Conservation (phyloP, 2,888 invertebrate genomes). For the Leptopilina drosophilae region DNA sequence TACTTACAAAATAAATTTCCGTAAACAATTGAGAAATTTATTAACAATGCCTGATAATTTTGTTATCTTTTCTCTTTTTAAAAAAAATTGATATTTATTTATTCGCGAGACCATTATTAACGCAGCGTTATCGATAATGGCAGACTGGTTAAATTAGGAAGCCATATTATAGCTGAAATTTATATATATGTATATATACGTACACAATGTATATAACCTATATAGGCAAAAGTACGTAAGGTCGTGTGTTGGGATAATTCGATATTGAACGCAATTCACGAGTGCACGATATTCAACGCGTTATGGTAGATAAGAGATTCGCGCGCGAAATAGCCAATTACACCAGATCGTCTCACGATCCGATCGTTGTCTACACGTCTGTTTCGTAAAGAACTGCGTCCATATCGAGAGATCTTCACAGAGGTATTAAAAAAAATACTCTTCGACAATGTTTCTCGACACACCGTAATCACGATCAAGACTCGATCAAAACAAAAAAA, state of each 20-base stretch:
- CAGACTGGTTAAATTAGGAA: too few relatives aligned
- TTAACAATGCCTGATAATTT: too few relatives aligned
- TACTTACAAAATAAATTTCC: too few relatives aligned
- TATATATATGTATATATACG: background rate
- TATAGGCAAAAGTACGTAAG: background rate
- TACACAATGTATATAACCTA: too few relatives aligned
- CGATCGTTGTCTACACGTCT: constrained; percentile 32
- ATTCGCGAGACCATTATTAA: too few relatives aligned
- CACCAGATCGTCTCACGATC: constrained; percentile 39
- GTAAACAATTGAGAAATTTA: too few relatives aligned
- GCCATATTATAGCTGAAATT: background rate
- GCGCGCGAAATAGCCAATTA: constrained; percentile 37
- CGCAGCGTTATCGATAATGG: too few relatives aligned
- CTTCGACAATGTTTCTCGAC: constrained; percentile 32
- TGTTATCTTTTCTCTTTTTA: too few relatives aligned
- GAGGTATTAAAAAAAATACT: background rate
- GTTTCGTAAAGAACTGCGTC: constrained; percentile 29
- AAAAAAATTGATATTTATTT: too few relatives aligned
- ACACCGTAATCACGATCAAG: constrained; percentile 28
- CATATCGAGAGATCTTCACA: constrained; percentile 26
- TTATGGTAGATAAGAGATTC: constrained; percentile 23
- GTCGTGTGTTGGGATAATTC: constrained; percentile 28
- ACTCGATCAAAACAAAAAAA: constrained; percentile 13
- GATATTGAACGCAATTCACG: constrained; percentile 38
- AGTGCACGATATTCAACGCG: constrained; percentile 37